Evolutionary conservation across 1,140 invertebrate species (phyloP).

Genomic region (Phthorimaea operculella): DNA sequence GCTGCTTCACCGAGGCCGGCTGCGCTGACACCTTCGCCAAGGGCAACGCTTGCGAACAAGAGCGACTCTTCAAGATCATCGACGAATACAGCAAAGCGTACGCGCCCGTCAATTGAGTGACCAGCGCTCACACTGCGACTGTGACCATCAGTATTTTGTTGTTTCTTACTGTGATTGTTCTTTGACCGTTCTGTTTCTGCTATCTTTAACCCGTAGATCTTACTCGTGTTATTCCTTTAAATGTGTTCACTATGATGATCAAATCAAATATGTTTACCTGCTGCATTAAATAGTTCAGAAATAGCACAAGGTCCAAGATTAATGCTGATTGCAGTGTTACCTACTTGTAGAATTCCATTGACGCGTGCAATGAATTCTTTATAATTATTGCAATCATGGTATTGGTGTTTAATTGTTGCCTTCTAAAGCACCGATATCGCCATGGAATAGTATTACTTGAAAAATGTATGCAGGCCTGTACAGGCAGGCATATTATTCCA

Average conservation of each 20-base stretch:
- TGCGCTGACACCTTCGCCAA: neutral
- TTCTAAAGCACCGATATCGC: too few species aligned
- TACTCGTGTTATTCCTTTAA: too few species aligned
- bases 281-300: neutral
- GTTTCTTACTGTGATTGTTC: neutral
- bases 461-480: too few species aligned
- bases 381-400: neutral
- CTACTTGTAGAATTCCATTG: neutral
- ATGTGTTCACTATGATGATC: too few species aligned
- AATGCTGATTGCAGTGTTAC: neutral
- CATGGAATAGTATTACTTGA: too few species aligned
- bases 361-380: neutral
- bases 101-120: neutral
- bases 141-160: slow-evolving; percentile 1
- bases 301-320: neutral
- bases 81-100: slow-evolving; percentile 6
- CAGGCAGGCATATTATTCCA: too few species aligned
- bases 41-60: neutral
- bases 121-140: neutral
- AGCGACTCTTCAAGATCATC: neutral
- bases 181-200: neutral
- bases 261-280: too few species aligned
- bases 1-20: slow-evolving; percentile 2
- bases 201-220: too few species aligned
- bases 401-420: too few species aligned